Percentiles rank a stretch among this genome's conserved stretches.
Evolutionary conservation across 2,888 invertebrate species (phyloP).

Genomic region (Meteorus colon): DNA sequence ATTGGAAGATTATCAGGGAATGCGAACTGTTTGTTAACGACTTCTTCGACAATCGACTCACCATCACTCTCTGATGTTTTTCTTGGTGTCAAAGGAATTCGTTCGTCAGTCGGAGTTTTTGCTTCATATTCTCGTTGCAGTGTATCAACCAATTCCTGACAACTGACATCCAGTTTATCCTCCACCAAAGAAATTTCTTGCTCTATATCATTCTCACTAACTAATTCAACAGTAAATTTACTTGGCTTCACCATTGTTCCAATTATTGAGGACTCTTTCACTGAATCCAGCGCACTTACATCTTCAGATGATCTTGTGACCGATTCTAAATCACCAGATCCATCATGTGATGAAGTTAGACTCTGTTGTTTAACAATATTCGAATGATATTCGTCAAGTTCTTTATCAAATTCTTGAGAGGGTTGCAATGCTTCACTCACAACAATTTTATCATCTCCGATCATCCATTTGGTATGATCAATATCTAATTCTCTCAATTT

Average conservation of each 20-base stretch:
- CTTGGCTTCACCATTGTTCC: slow-evolving; percentile 37
- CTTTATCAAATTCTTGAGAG: slow-evolving; percentile 67
- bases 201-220: slow-evolving; percentile 64
- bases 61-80: slow-evolving; percentile 34
- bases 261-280: slow-evolving; percentile 33
- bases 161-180: slow-evolving; percentile 67
- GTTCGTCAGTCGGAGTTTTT: slow-evolving; percentile 66
- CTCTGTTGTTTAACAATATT: slow-evolving; percentile 54
- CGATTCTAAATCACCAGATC: slow-evolving; percentile 58
- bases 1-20: slow-evolving; percentile 35
- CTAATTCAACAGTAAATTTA: slow-evolving; percentile 64
- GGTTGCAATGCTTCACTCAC: slow-evolving; percentile 67
- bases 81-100: slow-evolving; percentile 30
- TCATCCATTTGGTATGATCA: slow-evolving; percentile 69
- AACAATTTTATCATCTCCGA: slow-evolving; percentile 71
- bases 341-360: slow-evolving; percentile 54
- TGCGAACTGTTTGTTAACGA: slow-evolving; percentile 17
- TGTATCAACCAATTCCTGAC: slow-evolving; percentile 69
- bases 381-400: slow-evolving; percentile 68
- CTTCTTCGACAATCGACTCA: slow-evolving; percentile 18
- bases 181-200: slow-evolving; percentile 68
- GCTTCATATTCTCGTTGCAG: slow-evolving; percentile 67
- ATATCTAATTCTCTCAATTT: slow-evolving; percentile 67
- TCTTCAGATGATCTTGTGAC: slow-evolving; percentile 59
- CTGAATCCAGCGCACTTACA: slow-evolving; percentile 59